Evolutionary conservation across 2,797 vertebrate genomes (phyloP), one percentile per base, ranked within the genome.

Genomic region (Lithobates pipiens): DNA sequence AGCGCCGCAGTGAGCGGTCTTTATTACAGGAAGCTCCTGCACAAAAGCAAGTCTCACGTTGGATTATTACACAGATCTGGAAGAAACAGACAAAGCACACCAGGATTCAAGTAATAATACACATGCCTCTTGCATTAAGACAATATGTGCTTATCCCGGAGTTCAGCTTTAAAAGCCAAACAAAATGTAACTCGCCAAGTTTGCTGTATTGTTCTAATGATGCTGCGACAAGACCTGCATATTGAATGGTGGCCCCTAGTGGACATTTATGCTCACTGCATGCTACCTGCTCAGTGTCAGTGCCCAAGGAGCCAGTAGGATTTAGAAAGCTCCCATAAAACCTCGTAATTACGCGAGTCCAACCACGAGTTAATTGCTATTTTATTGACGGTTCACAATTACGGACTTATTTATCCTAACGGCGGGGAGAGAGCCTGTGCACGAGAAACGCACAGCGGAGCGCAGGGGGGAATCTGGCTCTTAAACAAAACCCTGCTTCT

Each of bases 401-500:
- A 90, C 83, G 86, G 87, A 78, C 88, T 89, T 74, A 65, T 89
- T 90, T 89, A 86, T 86, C 78, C 70, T 86, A 32, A 77, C 85
- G 89, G 74, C 11, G 82, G 72, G 88, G 88, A 90, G 54, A 61
- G 89, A 90, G 91, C 0, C 88, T 89, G 86, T 46, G 0, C 23
- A 85, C 85, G 88, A 83, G 88, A 42, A 88, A 88, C 88, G 87
- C 92, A 57, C 85, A 79, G 86, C 25, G 84, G 80, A 88, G 86
- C 89, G 81, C 89, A 90, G 90, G 88, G 79, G 88, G 90, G 89
- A 61, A 50, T 91, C 91, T 91, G 88, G 90, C 88, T 77, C 86
- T 91, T 89, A 90, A 92, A 92, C 90, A 91, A 90, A 91, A 91
- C 90, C 88, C 89, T 89, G 90, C 92, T 93, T 92, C 91, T 93